phyloP scores from a whole-genome alignment of 2,888 invertebrate genomes.

The Aplocera efformata region DNA sequence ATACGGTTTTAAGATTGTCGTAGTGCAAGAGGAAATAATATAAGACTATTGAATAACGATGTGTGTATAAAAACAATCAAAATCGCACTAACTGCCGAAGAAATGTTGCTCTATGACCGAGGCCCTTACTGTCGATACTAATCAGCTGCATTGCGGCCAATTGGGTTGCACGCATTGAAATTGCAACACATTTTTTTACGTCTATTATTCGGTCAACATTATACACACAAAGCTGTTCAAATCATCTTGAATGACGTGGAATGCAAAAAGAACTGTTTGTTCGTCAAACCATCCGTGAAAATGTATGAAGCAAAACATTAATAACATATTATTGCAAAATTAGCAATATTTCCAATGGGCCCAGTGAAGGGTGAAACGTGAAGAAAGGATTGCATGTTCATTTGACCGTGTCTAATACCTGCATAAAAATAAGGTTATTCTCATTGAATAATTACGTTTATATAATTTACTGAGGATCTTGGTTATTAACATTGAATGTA shows the following conservation, averaged over 20 bases:
- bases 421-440: constrained; percentile 8
- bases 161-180: constrained; percentile 49
- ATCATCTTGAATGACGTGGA: constrained; percentile 5
- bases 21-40: no score
- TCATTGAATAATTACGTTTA: neutral
- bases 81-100: no score
- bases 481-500: no score
- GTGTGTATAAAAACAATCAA: no score
- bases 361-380: neutral
- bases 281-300: constrained; percentile 15
- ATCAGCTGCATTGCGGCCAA: constrained; percentile 70
- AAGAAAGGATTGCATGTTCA: constrained; percentile 12
- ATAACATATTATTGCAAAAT: constrained; percentile 1
- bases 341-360: constrained; percentile 2
- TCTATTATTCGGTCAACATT: constrained; percentile 24
- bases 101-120: no score
- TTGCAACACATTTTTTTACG: constrained; percentile 22
- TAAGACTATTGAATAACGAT: no score
- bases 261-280: constrained; percentile 13
- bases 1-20: no score
- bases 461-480: no score
- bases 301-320: constrained; percentile 9
- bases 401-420: constrained; percentile 3
- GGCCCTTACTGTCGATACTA: constrained; percentile 53
- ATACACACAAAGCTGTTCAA: constrained; percentile 20